Conservation (phyloP, 2,113 vertebrate species). For the Ptilonorhynchus violaceus region DNA sequence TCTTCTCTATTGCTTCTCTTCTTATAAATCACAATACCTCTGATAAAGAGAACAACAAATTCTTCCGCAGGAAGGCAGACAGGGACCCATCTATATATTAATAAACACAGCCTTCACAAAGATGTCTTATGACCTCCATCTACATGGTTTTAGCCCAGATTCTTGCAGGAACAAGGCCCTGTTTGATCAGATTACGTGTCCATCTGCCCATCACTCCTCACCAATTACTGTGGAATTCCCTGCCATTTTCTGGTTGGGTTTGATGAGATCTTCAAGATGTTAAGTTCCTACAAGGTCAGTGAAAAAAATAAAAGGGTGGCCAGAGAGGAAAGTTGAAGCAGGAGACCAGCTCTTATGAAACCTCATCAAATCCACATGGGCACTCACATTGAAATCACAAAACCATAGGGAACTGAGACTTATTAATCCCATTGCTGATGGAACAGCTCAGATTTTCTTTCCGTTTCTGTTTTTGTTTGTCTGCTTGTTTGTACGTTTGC, state of each 20-base stretch:
- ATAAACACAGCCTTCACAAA: not conserved
- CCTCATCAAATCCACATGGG: constrained; percentile 52
- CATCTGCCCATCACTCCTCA: constrained; percentile 35
- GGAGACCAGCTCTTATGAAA: constrained; percentile 47
- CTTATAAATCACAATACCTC: not conserved
- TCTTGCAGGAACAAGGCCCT: constrained; percentile 5
- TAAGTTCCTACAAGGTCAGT: constrained; percentile 42
- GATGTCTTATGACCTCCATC: not conserved
- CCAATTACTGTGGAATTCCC: constrained; percentile 51
- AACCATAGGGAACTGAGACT: not conserved
- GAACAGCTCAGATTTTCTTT: constrained; percentile 24
- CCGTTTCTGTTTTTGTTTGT: not conserved
- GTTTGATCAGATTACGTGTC: constrained; percentile 21
- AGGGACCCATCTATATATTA: not conserved
- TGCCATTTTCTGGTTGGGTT: not conserved
- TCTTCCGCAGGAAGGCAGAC: not conserved
- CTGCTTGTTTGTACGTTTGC: constrained; percentile 35
- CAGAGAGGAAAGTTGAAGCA: constrained; percentile 35
- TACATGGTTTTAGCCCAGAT: not conserved
- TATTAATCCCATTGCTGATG: constrained; percentile 24
- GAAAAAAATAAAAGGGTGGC: not conserved
- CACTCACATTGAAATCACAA: constrained; percentile 23
- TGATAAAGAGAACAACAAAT: not conserved
- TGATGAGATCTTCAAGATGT: constrained; percentile 52
- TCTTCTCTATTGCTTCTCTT: not conserved